Evolutionary conservation across 2,113 vertebrate genomes (phyloP).

Genomic region (Peromyscus maniculatus): DNA sequence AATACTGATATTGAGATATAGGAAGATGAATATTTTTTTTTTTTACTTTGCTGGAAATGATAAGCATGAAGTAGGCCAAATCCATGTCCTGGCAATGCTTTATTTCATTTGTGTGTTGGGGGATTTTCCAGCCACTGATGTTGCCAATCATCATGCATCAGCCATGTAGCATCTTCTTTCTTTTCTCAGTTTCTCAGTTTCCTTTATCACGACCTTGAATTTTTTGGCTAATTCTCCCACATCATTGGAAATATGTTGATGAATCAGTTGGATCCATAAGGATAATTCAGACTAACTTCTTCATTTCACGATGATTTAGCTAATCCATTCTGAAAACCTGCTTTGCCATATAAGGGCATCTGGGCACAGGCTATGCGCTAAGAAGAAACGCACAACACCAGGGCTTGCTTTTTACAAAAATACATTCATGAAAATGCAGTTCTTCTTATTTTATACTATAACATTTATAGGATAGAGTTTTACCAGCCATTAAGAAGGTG

Average conservation of each 20-base stretch:
- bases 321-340: background rate
- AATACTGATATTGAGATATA: background rate
- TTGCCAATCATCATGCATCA: background rate
- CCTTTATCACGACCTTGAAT: background rate
- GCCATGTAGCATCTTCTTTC: accelerated
- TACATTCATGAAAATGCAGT: background rate
- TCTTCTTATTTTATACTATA: background rate
- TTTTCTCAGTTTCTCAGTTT: background rate
- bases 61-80: background rate
- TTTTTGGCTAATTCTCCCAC: background rate
- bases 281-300: background rate
- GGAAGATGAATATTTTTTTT: background rate
- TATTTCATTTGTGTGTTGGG: background rate
- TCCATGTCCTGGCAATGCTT: background rate
- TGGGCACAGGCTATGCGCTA: background rate
- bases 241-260: background rate
- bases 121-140: background rate
- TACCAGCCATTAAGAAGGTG: background rate
- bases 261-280: accelerated
- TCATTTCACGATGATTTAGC: background rate
- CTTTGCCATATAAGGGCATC: background rate
- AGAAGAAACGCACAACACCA: background rate
- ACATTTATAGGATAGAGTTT: background rate
- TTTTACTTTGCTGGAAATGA: background rate
- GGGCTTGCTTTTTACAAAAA: background rate